Conservation (phyloP, 2,888 invertebrate genomes). For the Abrostola triplasia region DNA sequence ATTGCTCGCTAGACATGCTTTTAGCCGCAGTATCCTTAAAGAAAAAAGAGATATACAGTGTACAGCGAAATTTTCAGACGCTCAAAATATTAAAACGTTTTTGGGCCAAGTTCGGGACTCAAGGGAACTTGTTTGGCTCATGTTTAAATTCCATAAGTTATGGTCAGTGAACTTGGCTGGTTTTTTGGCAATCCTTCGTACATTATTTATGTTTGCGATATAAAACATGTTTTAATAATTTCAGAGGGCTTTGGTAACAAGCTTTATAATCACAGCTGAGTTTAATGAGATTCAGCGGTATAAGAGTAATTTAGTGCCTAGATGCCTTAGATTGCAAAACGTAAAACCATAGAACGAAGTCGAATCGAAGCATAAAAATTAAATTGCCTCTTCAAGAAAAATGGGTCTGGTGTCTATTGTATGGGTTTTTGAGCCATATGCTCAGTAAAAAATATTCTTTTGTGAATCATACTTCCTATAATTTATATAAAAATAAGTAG, state of each 20-base stretch:
- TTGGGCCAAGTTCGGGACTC: constrained; percentile 40
- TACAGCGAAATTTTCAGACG: constrained; percentile 27
- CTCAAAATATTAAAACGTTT: constrained; percentile 36
- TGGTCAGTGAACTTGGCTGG: constrained; percentile 71
- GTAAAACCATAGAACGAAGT: too few relatives aligned
- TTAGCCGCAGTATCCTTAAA: constrained; percentile 2
- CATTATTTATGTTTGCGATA: constrained; percentile 76
- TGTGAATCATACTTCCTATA: too few relatives aligned
- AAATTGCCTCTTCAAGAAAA: too few relatives aligned
- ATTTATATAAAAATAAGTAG: too few relatives aligned
- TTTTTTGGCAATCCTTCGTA: constrained; percentile 71
- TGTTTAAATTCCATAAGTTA: constrained; percentile 83
- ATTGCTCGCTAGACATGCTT: constrained; percentile 11
- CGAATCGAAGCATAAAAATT: too few relatives aligned
- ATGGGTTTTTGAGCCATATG: too few relatives aligned
- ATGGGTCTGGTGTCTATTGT: too few relatives aligned
- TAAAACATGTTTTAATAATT: constrained; percentile 78
- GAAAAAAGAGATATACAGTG: constrained; percentile 9
- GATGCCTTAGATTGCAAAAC: not conserved
- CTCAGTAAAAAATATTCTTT: too few relatives aligned
- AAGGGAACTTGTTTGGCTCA: constrained; percentile 67
- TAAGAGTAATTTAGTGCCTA: constrained; percentile 17
- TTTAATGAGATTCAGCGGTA: constrained; percentile 59
- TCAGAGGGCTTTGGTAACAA: constrained; percentile 67
- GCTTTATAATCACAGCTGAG: constrained; percentile 62